Percentiles rank a stretch among this genome's conserved stretches.
Conservation (phyloP, 2,113 vertebrate species). For the Microtus pennsylvanicus region DNA sequence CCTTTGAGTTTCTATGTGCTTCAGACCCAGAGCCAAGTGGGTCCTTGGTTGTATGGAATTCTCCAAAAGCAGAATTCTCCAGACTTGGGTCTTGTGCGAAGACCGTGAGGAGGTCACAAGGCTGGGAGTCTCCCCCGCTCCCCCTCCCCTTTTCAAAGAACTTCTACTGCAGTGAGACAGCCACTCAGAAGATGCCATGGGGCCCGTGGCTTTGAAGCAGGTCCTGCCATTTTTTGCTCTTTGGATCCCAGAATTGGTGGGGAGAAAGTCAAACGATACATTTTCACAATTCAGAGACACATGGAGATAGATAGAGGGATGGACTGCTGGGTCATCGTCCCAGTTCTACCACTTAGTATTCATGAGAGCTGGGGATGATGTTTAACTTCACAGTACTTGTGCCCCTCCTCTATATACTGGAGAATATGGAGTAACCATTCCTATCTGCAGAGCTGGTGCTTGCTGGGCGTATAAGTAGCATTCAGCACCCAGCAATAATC, state of each 20-base stretch:
- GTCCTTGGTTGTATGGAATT: no score
- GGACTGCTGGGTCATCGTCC: not conserved
- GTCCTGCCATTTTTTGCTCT: not conserved
- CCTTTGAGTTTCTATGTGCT: not conserved
- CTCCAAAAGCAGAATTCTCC: not conserved
- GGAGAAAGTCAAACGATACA: not conserved
- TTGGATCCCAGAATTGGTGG: not conserved
- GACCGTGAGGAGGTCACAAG: not conserved
- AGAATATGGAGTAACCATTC: not conserved
- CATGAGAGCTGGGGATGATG: accelerated
- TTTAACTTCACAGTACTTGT: not conserved
- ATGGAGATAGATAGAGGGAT: accelerated
- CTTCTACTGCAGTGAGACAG: not conserved
- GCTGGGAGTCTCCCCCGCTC: no score
- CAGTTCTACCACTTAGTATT: not conserved
- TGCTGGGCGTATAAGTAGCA: not conserved
- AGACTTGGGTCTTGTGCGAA: not conserved
- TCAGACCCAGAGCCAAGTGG: not conserved
- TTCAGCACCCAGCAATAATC: not conserved
- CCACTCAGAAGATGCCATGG: not conserved
- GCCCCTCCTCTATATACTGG: not conserved
- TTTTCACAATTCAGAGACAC: not conserved
- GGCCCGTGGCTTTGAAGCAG: accelerated
- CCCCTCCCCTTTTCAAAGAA: not conserved
- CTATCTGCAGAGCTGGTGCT: not conserved